Evolutionary conservation across 2,113 vertebrate genomes (phyloP), one percentile per base, ranked within the genome.

Genomic region (Ginglymostoma cirratum): DNA sequence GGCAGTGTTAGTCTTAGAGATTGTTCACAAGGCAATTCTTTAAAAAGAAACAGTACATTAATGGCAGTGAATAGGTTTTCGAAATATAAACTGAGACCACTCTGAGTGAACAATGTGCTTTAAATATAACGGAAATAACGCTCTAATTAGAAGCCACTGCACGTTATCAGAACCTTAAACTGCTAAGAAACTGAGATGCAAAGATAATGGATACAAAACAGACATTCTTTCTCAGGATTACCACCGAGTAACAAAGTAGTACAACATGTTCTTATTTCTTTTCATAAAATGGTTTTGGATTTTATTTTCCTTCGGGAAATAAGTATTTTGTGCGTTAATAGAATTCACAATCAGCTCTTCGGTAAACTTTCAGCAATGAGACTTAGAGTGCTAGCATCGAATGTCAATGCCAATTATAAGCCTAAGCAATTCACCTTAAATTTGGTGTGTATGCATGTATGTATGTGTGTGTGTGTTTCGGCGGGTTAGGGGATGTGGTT

Each of bases 241-340:
- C 67, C 45, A 69, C n/a, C 42, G n/a, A 94, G 70, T 24, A 94
- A 94, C 30, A 93, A 65, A 94, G 45, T 34, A 23, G 92, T 95
- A 69, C 93, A 95, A 27, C 45, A 30, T 70, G 12, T 76, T 70
- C 42, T 34, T 72, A 67, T 72, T 95, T 76, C 65, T 52, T 76
- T 76, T 95, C 38, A 72, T 72, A 70, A 27, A 27, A 34, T 52
- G 94, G 27, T 52, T 69, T 45, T 5, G 12, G 52, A 14, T 3
- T 30, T 30, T 38, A 21, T 83, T 42, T 93, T 19, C 27, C 27
- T 85, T 89, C 34, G 17, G 87, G 61, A 66, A 66, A 38, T 66
- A 67, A 66, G 38, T 12, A 38, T 93, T 66, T 66, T 66, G 89
- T 34, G 87, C 3, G 34, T 93, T 66, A 66, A 66, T 93, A 23